These are phyloP conservation scores for Biston stratarius DNA, from an alignment of 2,888 invertebrate species.

Conservation along the genomic window DNA sequence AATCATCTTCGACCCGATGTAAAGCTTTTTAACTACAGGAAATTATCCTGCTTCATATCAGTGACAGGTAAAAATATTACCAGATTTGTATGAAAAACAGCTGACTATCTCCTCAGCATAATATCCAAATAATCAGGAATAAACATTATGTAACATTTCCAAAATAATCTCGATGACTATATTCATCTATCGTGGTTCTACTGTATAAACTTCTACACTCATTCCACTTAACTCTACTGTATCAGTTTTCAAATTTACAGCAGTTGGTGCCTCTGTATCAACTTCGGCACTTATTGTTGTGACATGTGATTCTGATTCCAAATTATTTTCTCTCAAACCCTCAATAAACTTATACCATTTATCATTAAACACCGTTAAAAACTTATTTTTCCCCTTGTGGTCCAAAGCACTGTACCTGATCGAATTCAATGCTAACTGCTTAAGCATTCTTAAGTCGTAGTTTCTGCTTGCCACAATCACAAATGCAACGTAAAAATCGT, in stretches of 20 bases:
- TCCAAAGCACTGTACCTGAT: conserved; percentile 88
- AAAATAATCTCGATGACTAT: not conserved
- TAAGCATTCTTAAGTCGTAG: conserved; percentile 90
- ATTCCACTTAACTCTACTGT: not conserved
- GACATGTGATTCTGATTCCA: not conserved
- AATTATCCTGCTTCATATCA: no score
- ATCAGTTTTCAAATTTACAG: not conserved
- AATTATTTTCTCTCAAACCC: conserved; percentile 46
- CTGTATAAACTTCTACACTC: not conserved
- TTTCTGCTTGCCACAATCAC: conserved; percentile 90
- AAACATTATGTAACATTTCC: not conserved
- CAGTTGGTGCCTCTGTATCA: not conserved
- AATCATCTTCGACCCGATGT: no score
- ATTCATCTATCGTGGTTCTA: conserved; percentile 3
- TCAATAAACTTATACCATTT: conserved; percentile 70
- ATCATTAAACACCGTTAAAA: conserved; percentile 58
- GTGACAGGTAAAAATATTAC: not conserved
- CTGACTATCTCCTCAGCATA: not conserved
- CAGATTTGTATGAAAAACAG: not conserved
- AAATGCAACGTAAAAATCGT: conserved; percentile 93
- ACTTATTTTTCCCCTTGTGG: conserved; percentile 53
- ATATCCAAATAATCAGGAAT: no score
- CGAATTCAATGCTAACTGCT: conserved; percentile 91
- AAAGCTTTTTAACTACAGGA: no score
- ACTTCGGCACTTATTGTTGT: not conserved